phyloP scores from a whole-genome alignment of 1,140 invertebrate species.

The Micrasema minimum region DNA sequence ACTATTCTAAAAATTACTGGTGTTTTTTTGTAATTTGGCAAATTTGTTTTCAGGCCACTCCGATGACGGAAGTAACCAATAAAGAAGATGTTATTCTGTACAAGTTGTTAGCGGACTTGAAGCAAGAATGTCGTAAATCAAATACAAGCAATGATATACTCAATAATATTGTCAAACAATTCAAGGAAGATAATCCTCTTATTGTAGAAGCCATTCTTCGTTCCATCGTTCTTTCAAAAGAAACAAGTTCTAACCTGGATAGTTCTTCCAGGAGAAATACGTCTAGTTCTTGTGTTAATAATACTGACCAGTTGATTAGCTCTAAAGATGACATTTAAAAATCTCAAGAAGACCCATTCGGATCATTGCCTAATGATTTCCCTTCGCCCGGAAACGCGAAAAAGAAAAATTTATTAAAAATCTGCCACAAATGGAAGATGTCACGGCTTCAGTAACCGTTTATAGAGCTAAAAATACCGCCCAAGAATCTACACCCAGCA shows the following conservation, averaged over 20 bases:
- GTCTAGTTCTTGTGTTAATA: neutral
- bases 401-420: neutral
- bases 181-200: slow-evolving; percentile 57
- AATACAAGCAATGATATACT: slow-evolving; percentile 49
- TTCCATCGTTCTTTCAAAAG: neutral
- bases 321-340: neutral
- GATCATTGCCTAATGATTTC: neutral
- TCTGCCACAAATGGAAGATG: slow-evolving; percentile 14
- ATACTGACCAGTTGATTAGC: neutral
- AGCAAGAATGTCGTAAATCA: slow-evolving; percentile 56
- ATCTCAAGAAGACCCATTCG: slow-evolving; percentile 25
- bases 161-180: slow-evolving; percentile 56
- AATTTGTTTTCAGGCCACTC: slow-evolving; percentile 55
- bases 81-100: slow-evolving; percentile 57
- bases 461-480: slow-evolving; percentile 7
- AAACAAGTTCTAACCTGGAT: neutral
- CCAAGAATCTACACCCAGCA: neutral
- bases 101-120: slow-evolving; percentile 58
- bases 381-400: neutral
- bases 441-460: slow-evolving; percentile 17
- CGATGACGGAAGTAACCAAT: slow-evolving; percentile 52
- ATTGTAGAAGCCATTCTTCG: slow-evolving; percentile 51
- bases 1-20: too few species aligned
- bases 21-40: too few species aligned
- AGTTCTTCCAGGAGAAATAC: neutral